Evolutionary conservation across 2,888 invertebrate species (phyloP).

Genomic region (Amaurobius ferox): DNA sequence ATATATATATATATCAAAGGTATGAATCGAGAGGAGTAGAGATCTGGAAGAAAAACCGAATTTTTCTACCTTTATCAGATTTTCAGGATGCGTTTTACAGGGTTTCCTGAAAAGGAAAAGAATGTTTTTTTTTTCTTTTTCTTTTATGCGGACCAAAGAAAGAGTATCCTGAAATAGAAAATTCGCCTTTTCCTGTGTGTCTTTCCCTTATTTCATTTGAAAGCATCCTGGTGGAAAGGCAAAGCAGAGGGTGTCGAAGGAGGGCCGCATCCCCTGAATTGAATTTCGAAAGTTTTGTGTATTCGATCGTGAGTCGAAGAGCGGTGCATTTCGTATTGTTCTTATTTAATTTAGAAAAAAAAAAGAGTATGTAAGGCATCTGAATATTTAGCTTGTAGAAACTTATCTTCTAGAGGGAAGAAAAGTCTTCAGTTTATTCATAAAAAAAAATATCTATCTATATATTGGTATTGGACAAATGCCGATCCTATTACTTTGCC

Average conservation of each 20-base stretch:
- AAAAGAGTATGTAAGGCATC: too few relatives aligned
- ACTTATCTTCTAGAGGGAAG: too few relatives aligned
- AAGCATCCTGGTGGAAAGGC: background rate
- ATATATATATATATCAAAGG: slow-evolving; percentile 15
- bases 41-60: background rate
- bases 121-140: background rate
- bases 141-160: slow-evolving; percentile 25
- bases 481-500: too few relatives aligned
- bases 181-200: background rate
- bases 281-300: background rate
- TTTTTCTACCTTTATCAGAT: slow-evolving; percentile 51
- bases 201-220: slow-evolving; percentile 60
- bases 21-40: background rate
- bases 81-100: slow-evolving; percentile 67
- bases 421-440: too few relatives aligned
- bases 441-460: too few relatives aligned
- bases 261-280: background rate
- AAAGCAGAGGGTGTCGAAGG: background rate
- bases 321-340: too few relatives aligned
- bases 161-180: slow-evolving; percentile 39
- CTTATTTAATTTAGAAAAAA: too few relatives aligned
- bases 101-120: slow-evolving; percentile 54
- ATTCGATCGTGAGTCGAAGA: too few relatives aligned
- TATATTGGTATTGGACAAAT: too few relatives aligned
- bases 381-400: too few relatives aligned